Conservation (phyloP, 2,888 invertebrate species). For the Nasonovia ribisnigri region DNA sequence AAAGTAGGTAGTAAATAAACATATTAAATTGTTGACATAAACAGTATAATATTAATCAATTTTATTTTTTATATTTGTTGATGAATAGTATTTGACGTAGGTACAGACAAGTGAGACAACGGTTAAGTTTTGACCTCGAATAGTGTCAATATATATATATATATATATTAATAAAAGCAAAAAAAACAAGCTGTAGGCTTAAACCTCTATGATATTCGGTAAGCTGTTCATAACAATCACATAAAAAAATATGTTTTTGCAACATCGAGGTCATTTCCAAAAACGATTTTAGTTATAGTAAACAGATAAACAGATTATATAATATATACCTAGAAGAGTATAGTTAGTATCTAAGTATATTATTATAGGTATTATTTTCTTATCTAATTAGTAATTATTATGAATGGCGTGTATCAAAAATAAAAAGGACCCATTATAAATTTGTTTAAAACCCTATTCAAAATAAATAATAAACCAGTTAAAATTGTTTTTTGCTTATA, state of each 20-base stretch:
- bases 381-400: neutral
- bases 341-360: neutral
- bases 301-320: conserved; percentile 28
- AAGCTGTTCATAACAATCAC: neutral
- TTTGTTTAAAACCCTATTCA: neutral
- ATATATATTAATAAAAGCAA: neutral
- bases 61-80: neutral
- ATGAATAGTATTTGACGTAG: neutral
- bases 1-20: neutral
- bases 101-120: neutral
- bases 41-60: neutral
- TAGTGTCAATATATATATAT: conserved; percentile 20
- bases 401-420: conserved; percentile 26
- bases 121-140: conserved; percentile 39
- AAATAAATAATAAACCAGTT: conserved; percentile 29
- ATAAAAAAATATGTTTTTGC: conserved; percentile 42
- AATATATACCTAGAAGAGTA: neutral
- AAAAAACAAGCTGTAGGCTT: conserved; percentile 6
- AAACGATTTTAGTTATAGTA: neutral
- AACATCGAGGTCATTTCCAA: conserved; percentile 32
- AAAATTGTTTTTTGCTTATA: neutral
- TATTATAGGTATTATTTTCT: neutral
- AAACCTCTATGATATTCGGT: neutral
- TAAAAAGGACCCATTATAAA: neutral
- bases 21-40: neutral